Percentiles rank a stretch among this genome's conserved stretches.
Evolutionary conservation across 1,140 invertebrate genomes (phyloP).

Genomic region (Araneus ventricosus): DNA sequence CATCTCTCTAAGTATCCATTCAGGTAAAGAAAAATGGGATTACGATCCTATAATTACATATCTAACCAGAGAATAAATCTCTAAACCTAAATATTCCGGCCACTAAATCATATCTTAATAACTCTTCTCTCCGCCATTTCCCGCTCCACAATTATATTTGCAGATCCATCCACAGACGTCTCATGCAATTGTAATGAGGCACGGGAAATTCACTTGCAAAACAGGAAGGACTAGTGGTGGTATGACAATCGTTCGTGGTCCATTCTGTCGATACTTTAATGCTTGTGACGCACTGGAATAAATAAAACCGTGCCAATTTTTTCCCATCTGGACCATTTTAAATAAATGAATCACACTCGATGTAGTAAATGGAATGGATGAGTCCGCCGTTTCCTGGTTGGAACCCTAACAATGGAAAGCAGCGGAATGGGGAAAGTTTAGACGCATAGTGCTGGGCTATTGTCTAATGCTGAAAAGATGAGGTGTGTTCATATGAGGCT

Average conservation of each 20-base stretch:
- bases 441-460: background rate
- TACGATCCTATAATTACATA: too few species aligned
- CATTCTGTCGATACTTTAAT: background rate
- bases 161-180: background rate
- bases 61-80: too few species aligned
- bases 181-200: background rate
- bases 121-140: background rate
- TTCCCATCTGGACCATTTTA: conserved; percentile 28
- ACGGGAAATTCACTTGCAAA: background rate
- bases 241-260: background rate
- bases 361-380: conserved; percentile 10
- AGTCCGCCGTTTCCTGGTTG: background rate
- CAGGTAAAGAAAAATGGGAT: too few species aligned
- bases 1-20: too few species aligned
- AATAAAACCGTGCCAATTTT: conserved; percentile 27
- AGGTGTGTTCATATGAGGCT: background rate
- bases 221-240: background rate
- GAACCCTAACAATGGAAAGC: background rate
- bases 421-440: conserved; percentile 6
- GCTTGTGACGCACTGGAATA: background rate
- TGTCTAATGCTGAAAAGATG: background rate
- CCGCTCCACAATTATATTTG: background rate
- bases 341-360: conserved; percentile 27
- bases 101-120: too few species aligned
- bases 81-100: too few species aligned